A percentile compares a stretch with the other conserved stretches of the same genome.
Evolutionary conservation across 2,797 vertebrate species (phyloP).

Genomic region (Triplophysa bombifrons): DNA sequence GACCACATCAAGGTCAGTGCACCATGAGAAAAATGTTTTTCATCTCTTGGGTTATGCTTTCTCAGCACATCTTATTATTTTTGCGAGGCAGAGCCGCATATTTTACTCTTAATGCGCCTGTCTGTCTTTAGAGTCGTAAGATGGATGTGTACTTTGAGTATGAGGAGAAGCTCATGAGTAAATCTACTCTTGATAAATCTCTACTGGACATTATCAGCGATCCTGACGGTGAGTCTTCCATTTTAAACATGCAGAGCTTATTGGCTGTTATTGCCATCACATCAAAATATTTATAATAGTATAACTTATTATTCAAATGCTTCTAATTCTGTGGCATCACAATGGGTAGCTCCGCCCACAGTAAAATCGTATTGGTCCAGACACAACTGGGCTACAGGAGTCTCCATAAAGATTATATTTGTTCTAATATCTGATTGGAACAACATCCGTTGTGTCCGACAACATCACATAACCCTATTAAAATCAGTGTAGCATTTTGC

Average conservation of each 20-base stretch:
- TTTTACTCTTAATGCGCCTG: conserved; percentile 30
- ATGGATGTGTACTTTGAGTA: conserved; percentile 98
- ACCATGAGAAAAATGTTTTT: conserved; percentile 43
- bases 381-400: neutral
- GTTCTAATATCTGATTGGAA: neutral
- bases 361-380: neutral
- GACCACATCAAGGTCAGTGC: conserved; percentile 94
- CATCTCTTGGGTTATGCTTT: conserved; percentile 44
- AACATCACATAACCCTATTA: neutral
- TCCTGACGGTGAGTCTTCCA: conserved; percentile 86
- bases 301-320: neutral
- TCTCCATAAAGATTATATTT: neutral
- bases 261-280: neutral
- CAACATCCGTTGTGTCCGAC: conserved; percentile 4
- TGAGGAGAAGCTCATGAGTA: conserved; percentile 98
- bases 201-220: conserved; percentile 96
- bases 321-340: neutral
- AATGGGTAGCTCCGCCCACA: neutral
- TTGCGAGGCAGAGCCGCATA: conserved; percentile 8
- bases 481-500: conserved; percentile 16
- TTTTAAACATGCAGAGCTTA: neutral
- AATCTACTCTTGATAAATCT: conserved; percentile 94
- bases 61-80: conserved; percentile 41
- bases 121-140: conserved; percentile 85
- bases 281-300: neutral